Evolutionary conservation across 2,888 invertebrate species (phyloP).

Genomic region (Tinea pellionella): DNA sequence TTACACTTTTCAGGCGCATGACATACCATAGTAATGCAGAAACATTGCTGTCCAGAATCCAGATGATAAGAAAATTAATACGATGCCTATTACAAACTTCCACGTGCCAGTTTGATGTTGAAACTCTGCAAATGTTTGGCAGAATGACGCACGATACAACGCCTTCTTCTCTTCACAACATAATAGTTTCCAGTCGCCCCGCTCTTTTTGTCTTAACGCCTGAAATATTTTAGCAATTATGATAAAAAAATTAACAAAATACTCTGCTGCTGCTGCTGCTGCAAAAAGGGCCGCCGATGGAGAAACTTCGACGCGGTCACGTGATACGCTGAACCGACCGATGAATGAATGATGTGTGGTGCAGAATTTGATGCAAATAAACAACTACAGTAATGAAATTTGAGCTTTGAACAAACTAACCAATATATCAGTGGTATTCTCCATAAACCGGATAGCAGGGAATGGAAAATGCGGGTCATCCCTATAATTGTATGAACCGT

Average conservation of each 20-base stretch:
- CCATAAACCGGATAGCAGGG: constrained; percentile 73
- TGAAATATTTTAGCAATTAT: constrained; percentile 30
- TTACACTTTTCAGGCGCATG: too few species aligned
- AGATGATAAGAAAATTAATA: constrained; percentile 64
- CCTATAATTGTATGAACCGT: constrained; percentile 67
- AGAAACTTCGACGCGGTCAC: too few species aligned
- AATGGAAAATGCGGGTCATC: constrained; percentile 71
- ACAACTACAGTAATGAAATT: too few species aligned
- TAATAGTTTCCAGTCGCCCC: constrained; percentile 92
- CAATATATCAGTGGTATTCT: constrained; percentile 69
- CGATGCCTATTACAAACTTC: constrained; percentile 77
- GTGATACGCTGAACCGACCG: too few species aligned
- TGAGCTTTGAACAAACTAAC: constrained; percentile 34
- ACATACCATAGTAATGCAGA: constrained; percentile 68
- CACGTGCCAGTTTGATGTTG: constrained; percentile 84
- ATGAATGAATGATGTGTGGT: too few species aligned
- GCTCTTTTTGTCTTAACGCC: constrained; percentile 91
- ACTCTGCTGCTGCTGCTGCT: too few species aligned
- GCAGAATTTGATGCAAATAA: constrained; percentile 20
- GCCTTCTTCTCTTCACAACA: constrained; percentile 93
- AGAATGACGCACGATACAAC: constrained; percentile 92
- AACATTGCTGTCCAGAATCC: constrained; percentile 67
- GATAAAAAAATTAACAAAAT: too few species aligned
- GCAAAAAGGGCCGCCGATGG: too few species aligned
- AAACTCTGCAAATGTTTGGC: constrained; percentile 93